These are phyloP conservation scores for Ameiurus melas DNA, from an alignment of 2,113 vertebrate genomes.

Conservation along the genomic window DNA sequence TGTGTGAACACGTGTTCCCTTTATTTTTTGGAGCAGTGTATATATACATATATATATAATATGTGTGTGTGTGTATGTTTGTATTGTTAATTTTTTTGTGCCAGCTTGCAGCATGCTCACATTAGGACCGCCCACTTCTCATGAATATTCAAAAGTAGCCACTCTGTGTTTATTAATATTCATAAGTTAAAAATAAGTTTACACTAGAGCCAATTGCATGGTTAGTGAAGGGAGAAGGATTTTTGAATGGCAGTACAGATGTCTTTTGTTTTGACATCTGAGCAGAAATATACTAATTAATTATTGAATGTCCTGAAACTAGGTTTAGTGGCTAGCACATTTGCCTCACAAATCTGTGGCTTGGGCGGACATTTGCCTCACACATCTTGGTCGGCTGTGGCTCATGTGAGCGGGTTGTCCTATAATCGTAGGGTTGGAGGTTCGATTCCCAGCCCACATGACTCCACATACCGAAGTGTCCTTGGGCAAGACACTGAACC, in stretches of 20 bases:
- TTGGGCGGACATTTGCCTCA: no score
- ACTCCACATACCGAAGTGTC: no score
- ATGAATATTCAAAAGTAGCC: not conserved
- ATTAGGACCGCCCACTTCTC: not conserved
- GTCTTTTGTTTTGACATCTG: not conserved
- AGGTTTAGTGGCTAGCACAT: no score
- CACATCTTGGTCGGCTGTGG: no score
- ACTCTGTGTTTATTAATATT: not conserved
- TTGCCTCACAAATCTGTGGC: no score
- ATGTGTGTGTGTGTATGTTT: not conserved
- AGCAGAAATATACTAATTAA: not conserved
- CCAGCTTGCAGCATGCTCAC: not conserved
- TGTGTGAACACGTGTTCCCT: no score
- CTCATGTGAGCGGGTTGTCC: no score
- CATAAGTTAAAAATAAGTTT: not conserved
- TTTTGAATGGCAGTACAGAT: not conserved
- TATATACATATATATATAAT: not conserved
- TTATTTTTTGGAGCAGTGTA: no score
- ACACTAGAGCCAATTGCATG: not conserved
- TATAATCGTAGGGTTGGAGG: no score
- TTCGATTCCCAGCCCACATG: no score
- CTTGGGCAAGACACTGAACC: no score
- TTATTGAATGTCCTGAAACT: not conserved
- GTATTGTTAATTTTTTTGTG: not conserved
- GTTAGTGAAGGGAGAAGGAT: not conserved